Conservation (phyloP, 2,113 vertebrate genomes). For the Callocephalon fimbriatum region DNA sequence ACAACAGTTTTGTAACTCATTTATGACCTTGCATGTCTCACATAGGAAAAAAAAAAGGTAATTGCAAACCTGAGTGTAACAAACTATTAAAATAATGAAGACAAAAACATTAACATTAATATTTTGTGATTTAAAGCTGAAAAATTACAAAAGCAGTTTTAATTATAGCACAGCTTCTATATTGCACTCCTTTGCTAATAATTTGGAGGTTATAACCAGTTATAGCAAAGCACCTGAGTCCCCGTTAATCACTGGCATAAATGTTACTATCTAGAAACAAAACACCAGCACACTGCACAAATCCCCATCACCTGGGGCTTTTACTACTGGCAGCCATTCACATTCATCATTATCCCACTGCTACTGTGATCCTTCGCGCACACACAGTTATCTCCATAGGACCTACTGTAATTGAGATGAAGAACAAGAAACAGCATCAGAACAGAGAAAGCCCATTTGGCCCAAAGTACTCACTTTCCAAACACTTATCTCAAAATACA, state of each 20-base stretch:
- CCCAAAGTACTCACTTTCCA: background rate
- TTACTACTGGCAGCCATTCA: background rate
- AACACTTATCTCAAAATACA: background rate
- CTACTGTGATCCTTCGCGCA: background rate
- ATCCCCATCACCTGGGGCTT: conserved; percentile 3
- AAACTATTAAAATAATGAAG: background rate
- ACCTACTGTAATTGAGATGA: background rate
- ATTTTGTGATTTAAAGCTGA: background rate
- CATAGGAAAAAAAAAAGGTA: background rate
- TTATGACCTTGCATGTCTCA: background rate
- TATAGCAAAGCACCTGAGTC: background rate
- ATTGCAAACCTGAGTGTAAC: background rate
- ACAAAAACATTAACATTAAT: background rate
- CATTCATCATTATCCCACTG: background rate
- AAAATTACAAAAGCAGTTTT: background rate
- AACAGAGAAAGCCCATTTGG: background rate
- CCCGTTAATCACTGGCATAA: background rate
- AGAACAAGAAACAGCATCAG: background rate
- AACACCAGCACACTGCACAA: background rate
- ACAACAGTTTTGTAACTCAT: background rate
- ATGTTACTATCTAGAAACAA: background rate
- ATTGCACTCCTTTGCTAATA: background rate
- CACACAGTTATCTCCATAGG: conserved; percentile 9
- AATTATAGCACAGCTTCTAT: background rate
- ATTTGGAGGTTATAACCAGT: background rate